Evolutionary conservation across 92 coral and sea anemone species (phyloP).

Genomic region (Palythoa grandis): DNA sequence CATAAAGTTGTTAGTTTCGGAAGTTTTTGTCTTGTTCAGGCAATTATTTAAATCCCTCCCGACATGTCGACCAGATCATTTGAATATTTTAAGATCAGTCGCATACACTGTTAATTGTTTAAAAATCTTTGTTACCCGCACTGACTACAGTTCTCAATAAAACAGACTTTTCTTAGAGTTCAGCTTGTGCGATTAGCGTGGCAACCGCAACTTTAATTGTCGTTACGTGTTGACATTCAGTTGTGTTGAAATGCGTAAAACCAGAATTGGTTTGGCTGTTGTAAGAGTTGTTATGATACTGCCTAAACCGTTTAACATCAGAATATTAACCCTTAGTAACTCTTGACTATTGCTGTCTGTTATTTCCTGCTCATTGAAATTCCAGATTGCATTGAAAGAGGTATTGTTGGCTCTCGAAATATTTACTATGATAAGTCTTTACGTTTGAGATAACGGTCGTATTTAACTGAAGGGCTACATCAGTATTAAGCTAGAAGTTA

Average conservation of each 20-base stretch:
- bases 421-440: not conserved
- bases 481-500: not conserved
- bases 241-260: not conserved
- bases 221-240: not conserved
- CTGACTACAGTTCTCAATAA: constrained; percentile 12
- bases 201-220: not conserved
- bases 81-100: constrained; percentile 8
- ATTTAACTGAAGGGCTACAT: not conserved
- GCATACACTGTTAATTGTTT: constrained; percentile 5
- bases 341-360: not conserved
- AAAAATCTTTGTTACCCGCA: not conserved
- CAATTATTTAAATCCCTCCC: constrained; percentile 47
- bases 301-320: constrained; percentile 3
- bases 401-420: not conserved
- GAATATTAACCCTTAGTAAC: not conserved
- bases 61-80: constrained; percentile 40
- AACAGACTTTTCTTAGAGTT: not conserved
- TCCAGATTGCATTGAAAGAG: constrained; percentile 9
- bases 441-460: not conserved
- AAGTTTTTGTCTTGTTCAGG: constrained; percentile 43
- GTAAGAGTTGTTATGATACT: not conserved
- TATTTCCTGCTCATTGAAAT: constrained; percentile 30
- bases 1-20: constrained; percentile 43
- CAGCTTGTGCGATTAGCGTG: not conserved
- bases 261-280: not conserved